These are phyloP conservation scores for Callionymus lyra DNA, from an alignment of 2,113 vertebrate species.

Conservation along the genomic window DNA sequence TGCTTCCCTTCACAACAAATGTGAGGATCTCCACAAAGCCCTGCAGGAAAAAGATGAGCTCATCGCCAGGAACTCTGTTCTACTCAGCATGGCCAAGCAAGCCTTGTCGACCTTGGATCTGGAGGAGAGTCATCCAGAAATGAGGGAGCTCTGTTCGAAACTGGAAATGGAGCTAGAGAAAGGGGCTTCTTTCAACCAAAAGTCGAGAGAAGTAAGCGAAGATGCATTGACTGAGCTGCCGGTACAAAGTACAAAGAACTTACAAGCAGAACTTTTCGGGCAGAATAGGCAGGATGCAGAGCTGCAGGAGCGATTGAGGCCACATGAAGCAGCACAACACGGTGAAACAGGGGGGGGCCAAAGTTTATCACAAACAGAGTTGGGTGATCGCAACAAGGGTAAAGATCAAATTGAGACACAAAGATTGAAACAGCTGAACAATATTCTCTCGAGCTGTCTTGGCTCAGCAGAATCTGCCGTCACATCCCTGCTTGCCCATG, in stretches of 20 bases:
- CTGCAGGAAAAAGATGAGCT: conserved; percentile 53
- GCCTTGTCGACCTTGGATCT: conserved; percentile 7
- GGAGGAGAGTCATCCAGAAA: conserved; percentile 26
- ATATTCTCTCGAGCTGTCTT: conserved; percentile 48
- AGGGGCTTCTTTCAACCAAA: conserved; percentile 11
- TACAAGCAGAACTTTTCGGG: conserved; percentile 58
- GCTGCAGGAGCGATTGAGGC: conserved; percentile 55
- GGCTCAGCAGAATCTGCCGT: conserved; percentile 46
- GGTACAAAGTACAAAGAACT: conserved; percentile 20
- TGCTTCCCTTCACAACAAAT: conserved; percentile 22
- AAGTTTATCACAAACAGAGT: conserved; percentile 10
- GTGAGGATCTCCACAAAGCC: conserved; percentile 38
- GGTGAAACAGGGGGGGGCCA: conserved; percentile 1
- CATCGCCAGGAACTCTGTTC: conserved; percentile 47
- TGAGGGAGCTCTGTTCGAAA: conserved; percentile 30
- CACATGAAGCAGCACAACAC: conserved; percentile 17
- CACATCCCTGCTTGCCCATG: conserved; percentile 49
- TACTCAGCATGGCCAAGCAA: conserved; percentile 46
- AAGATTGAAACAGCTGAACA: conserved; percentile 16
- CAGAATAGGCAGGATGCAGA: conserved; percentile 41
- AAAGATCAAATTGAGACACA: not conserved
- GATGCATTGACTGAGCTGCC: not conserved
- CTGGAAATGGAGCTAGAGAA: conserved; percentile 39
- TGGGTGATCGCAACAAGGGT: not conserved
- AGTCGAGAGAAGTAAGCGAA: not conserved